A percentile compares a stretch with the other conserved stretches of the same genome.
These are phyloP conservation scores for Uropsilus gracilis DNA, from an alignment of 2,113 vertebrate species.

Conservation along the genomic window DNA sequence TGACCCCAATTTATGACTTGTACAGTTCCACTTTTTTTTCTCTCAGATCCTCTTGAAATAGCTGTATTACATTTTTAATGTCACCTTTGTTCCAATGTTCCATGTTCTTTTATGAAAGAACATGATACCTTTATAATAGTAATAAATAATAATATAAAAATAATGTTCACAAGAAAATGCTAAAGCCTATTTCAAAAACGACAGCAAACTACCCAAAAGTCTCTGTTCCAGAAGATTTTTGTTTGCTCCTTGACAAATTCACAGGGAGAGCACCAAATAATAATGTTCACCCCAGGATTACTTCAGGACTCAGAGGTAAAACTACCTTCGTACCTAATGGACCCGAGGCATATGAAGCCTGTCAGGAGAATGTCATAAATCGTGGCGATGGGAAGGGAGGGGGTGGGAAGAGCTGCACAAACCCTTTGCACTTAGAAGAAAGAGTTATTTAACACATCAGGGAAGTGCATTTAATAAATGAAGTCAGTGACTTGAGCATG, in stretches of 20 bases:
- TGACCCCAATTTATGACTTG: background rate
- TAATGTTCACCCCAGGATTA: background rate
- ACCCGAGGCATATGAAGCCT: conserved; percentile 53
- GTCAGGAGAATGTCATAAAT: conserved; percentile 66
- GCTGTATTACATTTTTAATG: background rate
- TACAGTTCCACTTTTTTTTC: background rate
- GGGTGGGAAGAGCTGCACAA: background rate
- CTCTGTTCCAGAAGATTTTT: background rate
- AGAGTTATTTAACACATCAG: conserved; percentile 79
- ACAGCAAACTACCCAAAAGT: background rate
- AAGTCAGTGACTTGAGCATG: conserved; percentile 80
- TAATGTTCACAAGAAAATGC: background rate
- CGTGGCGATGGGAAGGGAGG: background rate
- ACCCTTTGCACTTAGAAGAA: conserved; percentile 78
- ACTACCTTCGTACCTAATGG: conserved; percentile 63
- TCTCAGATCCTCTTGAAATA: background rate
- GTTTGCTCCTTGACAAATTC: background rate
- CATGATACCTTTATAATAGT: background rate
- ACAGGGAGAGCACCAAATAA: conserved; percentile 15
- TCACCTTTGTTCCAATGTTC: background rate
- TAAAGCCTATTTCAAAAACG: background rate
- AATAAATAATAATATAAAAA: background rate
- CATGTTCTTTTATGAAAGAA: background rate
- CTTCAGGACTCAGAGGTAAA: conserved; percentile 61
- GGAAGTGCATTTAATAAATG: conserved; percentile 81